Evolutionary conservation across 2,113 vertebrate genomes (phyloP).

Genomic region (Sula dactylatra): DNA sequence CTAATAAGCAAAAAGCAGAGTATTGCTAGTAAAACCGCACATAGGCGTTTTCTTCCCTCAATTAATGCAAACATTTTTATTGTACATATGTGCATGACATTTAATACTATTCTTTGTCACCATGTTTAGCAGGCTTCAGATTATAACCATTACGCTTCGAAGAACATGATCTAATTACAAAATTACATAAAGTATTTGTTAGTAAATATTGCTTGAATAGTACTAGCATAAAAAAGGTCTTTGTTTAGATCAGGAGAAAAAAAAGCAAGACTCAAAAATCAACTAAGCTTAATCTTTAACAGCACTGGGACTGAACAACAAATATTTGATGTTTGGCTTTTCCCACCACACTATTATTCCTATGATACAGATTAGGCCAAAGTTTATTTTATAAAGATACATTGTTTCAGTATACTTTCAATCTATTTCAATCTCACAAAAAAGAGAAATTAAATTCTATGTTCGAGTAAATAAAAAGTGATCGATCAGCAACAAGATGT

Average conservation of each 20-base stretch:
- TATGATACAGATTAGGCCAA: neutral
- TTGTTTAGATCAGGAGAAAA: neutral
- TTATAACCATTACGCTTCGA: neutral
- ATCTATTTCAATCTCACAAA: neutral
- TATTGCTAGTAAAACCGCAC: neutral
- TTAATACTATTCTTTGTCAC: neutral
- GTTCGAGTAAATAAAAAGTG: neutral
- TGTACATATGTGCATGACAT: neutral
- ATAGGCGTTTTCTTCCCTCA: neutral
- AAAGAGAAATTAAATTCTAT: neutral
- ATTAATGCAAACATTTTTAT: neutral
- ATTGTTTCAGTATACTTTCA: neutral
- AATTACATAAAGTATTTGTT: neutral
- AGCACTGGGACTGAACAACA: neutral
- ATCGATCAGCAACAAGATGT: neutral
- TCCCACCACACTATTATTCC: neutral
- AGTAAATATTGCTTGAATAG: neutral
- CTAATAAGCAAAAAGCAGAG: neutral
- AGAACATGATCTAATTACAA: neutral
- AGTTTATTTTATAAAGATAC: neutral
- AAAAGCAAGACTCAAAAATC: neutral
- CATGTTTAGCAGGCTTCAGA: neutral
- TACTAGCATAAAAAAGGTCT: neutral
- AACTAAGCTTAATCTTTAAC: neutral
- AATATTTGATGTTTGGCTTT: neutral